Base-by-base conservation (phyloP, 2,113 vertebrate genomes). In the Platichthys flesus region DNA sequence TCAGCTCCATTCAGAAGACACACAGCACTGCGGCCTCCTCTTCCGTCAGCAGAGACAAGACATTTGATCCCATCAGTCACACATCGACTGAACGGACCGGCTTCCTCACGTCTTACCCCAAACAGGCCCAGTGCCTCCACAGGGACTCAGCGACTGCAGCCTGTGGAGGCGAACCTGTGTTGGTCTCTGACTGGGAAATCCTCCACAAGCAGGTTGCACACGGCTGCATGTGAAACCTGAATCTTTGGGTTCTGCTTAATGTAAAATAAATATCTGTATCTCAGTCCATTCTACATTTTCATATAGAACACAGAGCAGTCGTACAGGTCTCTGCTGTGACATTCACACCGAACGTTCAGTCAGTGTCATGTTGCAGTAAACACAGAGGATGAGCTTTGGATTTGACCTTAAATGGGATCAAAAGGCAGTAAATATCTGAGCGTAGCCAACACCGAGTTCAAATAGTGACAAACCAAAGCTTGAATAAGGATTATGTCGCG, bases 31-130 rank as follows among this genome's bases (percentile, higher is more conserved):
- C 31, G 45, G 40, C 40, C 24, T 74, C 63, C 16, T 58, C 58
- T 66, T 49, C 45, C 6, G 47, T 51, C 52, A 75, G 58, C 28
- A 21, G 26, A 85, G 76, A 83, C 64, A 65, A 77, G 64, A 79
- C 84, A 82, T 71, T 67, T 71, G 76, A 88, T 76, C 21, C 49
- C 42, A 12, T 78, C 79, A 84, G 70, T 87, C 74, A 62, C 62
- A 78, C 64, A 37, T 66, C 37, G 40, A 88, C 81, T 66, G 68
- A 82, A 84, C 71, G 66, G 72, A 71, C 74, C 64, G 26, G 87
- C 84, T 86, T 84, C 66, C 66, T 85, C 15, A 3, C 52, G 9
- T 79, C 65, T 71, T 49, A 82, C 70, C 51, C 56, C 63, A 85
- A 76, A 84, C 82, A 85, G 55, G 9, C 55, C 69, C 70, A 68